Conservation (phyloP, 1,140 invertebrate species). For the Philaenus spumarius region DNA sequence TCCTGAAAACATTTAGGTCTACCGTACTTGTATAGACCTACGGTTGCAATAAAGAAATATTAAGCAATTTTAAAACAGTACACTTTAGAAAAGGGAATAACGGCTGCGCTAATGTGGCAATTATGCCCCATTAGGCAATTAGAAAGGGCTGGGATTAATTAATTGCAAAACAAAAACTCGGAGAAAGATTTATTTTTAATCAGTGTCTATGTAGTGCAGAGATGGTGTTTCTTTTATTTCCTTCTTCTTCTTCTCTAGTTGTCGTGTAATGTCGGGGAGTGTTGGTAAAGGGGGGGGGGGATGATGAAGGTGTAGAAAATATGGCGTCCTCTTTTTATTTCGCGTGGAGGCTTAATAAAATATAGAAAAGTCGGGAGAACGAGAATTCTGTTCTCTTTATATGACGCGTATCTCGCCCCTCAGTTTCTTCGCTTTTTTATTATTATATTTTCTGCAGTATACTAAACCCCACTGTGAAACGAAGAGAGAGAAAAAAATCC, state of each 20-base stretch:
- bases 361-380: slow-evolving; percentile 9
- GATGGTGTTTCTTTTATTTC: not conserved
- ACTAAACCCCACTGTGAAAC: slow-evolving; percentile 5
- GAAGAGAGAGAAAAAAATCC: not conserved
- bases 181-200: slow-evolving; percentile 10
- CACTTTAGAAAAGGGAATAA: too few species aligned
- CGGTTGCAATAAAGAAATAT: too few species aligned
- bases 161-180: not conserved
- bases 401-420: not conserved
- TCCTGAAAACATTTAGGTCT: too few species aligned
- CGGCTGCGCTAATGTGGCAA: too few species aligned
- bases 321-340: slow-evolving; percentile 7
- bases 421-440: slow-evolving; percentile 6
- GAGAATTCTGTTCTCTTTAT: not conserved
- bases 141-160: too few species aligned
- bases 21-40: too few species aligned
- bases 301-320: slow-evolving; percentile 15
- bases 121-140: too few species aligned
- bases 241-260: too few species aligned
- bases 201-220: slow-evolving; percentile 8
- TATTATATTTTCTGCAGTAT: slow-evolving; percentile 13
- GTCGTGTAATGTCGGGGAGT: not conserved
- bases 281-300: not conserved
- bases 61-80: too few species aligned
- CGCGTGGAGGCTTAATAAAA: slow-evolving; percentile 13